phyloP scores from a whole-genome alignment of 2,888 invertebrate species.

The Orchesellides sinensis region DNA sequence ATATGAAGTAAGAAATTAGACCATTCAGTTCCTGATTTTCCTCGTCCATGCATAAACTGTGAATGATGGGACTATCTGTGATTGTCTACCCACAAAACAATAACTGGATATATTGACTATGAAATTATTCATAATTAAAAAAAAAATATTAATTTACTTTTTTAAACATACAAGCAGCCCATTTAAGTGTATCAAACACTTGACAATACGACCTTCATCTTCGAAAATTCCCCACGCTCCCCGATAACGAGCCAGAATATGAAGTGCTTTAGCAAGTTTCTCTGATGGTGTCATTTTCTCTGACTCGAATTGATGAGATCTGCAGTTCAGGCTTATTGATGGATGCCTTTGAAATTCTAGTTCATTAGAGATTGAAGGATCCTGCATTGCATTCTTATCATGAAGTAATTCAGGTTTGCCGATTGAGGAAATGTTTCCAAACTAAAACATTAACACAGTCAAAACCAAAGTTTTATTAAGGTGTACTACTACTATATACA shows the following conservation, averaged over 20 bases:
- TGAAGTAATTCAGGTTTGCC: background rate
- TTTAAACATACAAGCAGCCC: slow-evolving; percentile 12
- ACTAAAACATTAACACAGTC: slow-evolving; percentile 10
- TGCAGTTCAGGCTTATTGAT: slow-evolving; percentile 4
- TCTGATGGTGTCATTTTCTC: slow-evolving; percentile 15
- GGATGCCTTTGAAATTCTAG: slow-evolving; percentile 6
- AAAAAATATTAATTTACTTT: background rate
- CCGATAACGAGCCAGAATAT: slow-evolving; percentile 23
- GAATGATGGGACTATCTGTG: slow-evolving; percentile 2
- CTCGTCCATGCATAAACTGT: slow-evolving; percentile 8
- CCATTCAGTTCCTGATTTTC: slow-evolving; percentile 19
- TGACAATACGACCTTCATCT: slow-evolving; percentile 24
- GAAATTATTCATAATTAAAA: background rate
- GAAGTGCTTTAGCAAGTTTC: slow-evolving; percentile 25
- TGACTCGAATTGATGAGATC: background rate
- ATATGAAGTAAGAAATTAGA: slow-evolving; percentile 25
- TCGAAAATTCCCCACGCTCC: slow-evolving; percentile 57
- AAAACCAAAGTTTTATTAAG: background rate
- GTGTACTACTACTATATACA: background rate
- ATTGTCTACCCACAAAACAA: slow-evolving; percentile 17
- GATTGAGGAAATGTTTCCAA: slow-evolving; percentile 33
- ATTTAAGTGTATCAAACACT: slow-evolving; percentile 20
- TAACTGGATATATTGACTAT: background rate
- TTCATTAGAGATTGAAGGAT: background rate
- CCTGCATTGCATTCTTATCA: background rate